Conservation (phyloP, 2,113 vertebrate genomes). For the Centrocercus urophasianus region DNA sequence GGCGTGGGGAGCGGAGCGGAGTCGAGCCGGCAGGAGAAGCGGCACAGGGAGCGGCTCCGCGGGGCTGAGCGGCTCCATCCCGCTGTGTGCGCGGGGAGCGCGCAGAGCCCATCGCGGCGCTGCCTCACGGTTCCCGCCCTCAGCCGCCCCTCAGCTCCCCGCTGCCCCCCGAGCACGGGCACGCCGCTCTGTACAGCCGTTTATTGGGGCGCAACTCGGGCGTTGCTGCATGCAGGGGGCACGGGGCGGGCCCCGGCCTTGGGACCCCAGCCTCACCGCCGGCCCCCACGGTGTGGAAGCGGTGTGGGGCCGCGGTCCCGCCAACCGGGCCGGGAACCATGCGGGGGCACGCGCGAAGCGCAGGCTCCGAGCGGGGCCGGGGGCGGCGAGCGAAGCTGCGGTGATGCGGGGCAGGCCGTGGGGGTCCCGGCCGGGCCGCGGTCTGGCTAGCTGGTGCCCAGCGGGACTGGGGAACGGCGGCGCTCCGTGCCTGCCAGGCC, state of each 20-base stretch:
- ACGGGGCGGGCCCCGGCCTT: neutral
- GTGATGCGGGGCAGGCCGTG: neutral
- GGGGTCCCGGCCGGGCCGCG: neutral
- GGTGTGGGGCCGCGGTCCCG: neutral
- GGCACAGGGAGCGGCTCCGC: too few relatives aligned
- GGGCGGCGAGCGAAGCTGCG: neutral
- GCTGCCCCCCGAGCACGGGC: neutral
- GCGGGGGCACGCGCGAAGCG: neutral
- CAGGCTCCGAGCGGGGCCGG: neutral
- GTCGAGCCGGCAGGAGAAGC: neutral
- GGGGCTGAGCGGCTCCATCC: neutral
- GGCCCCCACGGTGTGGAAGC: too few relatives aligned
- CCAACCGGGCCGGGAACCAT: too few relatives aligned
- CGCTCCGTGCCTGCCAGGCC: constrained; percentile 44
- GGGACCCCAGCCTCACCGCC: neutral
- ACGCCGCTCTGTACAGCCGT: neutral
- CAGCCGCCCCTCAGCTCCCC: too few relatives aligned
- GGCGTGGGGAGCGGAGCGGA: neutral
- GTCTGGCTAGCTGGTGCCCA: constrained; percentile 59
- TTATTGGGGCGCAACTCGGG: neutral
- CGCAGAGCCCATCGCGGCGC: too few relatives aligned
- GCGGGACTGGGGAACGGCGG: constrained; percentile 35
- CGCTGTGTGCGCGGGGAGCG: too few relatives aligned
- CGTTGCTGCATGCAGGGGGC: neutral
- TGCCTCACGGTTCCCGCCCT: neutral